phyloP scores from a whole-genome alignment of 1,140 invertebrate species.

The Ectropis grisescens region DNA sequence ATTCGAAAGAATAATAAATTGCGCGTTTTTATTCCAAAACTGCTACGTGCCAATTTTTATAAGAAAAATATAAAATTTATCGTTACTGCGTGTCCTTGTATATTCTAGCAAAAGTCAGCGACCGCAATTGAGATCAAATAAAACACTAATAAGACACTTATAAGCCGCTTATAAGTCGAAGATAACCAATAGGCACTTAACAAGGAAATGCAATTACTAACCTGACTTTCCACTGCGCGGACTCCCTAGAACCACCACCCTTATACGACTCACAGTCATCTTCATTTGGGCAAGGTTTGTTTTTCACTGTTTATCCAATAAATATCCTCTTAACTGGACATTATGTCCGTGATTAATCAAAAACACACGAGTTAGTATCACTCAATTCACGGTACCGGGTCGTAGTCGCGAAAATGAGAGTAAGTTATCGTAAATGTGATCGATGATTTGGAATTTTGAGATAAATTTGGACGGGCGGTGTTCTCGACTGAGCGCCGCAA shows the following conservation, averaged over 20 bases:
- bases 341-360: conserved; percentile 7
- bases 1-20: background rate
- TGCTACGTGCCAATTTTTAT: too few relatives aligned
- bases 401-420: conserved; percentile 6
- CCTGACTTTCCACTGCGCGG: conserved; percentile 79
- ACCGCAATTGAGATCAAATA: too few relatives aligned
- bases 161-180: too few relatives aligned
- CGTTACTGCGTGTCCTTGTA: too few relatives aligned
- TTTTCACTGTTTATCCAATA: conserved; percentile 22
- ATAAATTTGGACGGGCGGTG: conserved; percentile 14
- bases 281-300: conserved; percentile 56
- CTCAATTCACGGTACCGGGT: conserved; percentile 30
- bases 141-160: too few relatives aligned
- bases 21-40: too few relatives aligned
- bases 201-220: conserved; percentile 26
- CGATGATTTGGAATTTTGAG: conserved; percentile 15
- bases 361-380: conserved; percentile 17
- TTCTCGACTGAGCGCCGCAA: conserved; percentile 32
- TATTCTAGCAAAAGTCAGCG: too few relatives aligned
- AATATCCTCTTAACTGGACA: conserved; percentile 32
- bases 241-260: conserved; percentile 79
- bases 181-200: too few relatives aligned
- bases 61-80: too few relatives aligned
- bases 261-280: conserved; percentile 75
- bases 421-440: conserved; percentile 50